Evolutionary conservation across 2,113 vertebrate species (phyloP).

Genomic region (Lepus europaeus): DNA sequence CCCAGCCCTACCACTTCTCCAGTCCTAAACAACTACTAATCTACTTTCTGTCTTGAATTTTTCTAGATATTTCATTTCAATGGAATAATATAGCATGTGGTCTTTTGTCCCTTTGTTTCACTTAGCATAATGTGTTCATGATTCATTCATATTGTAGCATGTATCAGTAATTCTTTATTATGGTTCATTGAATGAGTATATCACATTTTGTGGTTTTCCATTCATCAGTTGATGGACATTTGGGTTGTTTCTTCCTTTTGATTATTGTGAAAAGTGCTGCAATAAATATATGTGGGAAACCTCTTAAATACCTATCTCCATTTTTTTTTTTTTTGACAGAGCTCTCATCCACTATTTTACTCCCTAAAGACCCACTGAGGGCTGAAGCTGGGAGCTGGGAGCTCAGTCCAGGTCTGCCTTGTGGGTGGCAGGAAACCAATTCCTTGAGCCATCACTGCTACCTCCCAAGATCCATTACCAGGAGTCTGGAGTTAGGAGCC

Average conservation of each 20-base stretch:
- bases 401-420: too few species aligned
- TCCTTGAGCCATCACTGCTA: too few species aligned
- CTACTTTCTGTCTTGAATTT: not conserved
- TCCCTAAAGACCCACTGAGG: too few species aligned
- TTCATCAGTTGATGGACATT: not conserved
- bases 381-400: too few species aligned
- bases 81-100: not conserved
- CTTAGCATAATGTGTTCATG: not conserved
- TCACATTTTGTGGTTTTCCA: not conserved
- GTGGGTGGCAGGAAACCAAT: too few species aligned
- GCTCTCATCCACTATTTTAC: too few species aligned
- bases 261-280: not conserved
- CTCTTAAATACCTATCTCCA: not conserved
- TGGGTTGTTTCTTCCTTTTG: not conserved
- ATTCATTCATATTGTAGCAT: not conserved
- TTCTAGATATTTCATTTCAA: not conserved
- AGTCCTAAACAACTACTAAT: not conserved
- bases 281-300: not conserved
- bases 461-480: too few species aligned
- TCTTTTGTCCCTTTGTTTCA: not conserved
- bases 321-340: not conserved
- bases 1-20: not conserved
- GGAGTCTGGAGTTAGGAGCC: too few species aligned
- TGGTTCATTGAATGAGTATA: not conserved
- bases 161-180: not conserved